Evolutionary conservation across 2,113 vertebrate genomes (phyloP), one percentile per base, ranked within the genome.

Genomic region (Scolopax mira): DNA sequence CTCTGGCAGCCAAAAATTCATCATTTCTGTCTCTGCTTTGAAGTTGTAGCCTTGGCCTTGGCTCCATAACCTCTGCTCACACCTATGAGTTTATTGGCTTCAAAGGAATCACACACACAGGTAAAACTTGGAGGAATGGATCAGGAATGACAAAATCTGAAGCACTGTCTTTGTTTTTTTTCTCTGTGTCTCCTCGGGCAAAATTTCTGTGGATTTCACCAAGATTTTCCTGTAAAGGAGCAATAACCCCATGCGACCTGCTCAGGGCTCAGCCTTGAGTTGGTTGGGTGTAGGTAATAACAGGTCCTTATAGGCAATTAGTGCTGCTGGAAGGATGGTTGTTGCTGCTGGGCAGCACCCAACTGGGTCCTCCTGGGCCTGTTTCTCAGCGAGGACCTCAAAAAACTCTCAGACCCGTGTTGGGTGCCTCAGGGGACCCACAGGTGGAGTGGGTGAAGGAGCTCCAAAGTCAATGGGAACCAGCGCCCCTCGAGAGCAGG

Each of bases 371-470:
- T 71, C 6, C 1, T 0, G 3, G 7, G 71, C 15, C 8, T 39
- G 16, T 7, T 39, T 22, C 61, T 85, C 55, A 7, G 4, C 5
- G 61, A 35, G 75, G 11, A 6, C 15, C 41, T 61, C 46, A 1
- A 21, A 44, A 60, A 7, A 4, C 28, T 18, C 60, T 13, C 49
- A 60, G 51, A 33, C 10, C 2, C 6, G 0, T 0, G 0, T 0
- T 28, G 71, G 37, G 0, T 2, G 1, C 0, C 41, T 13, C 14
- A 7, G 44, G 42, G 28, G 51, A 54, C 37, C 37, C 8, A 1
- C 46, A n/a, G 60, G 41, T 0, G 5, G 48, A 25, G 62, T 1
- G 0, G 28, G 3, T 6, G 55, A 5, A 60, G 60, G 19, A 19
- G 60, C 46, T 61, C 14, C 30, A 2, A 3, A 2, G 54, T 5